phyloP scores from a whole-genome alignment of 2,797 vertebrate species.

The Pogoniulus pusillus region DNA sequence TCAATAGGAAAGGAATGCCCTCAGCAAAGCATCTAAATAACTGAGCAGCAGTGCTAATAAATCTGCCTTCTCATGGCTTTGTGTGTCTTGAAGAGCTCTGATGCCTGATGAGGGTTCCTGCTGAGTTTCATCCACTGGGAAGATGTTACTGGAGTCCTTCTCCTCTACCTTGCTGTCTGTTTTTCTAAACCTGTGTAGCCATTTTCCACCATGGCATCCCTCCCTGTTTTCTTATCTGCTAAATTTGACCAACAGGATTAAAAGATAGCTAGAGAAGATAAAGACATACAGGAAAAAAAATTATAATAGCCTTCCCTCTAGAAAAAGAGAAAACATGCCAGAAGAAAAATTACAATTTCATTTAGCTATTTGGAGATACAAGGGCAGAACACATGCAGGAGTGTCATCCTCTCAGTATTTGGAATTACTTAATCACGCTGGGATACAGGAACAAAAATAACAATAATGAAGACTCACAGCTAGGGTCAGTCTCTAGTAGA shows the following conservation, averaged over 20 bases:
- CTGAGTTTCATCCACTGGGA: background rate
- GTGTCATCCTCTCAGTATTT: conserved; percentile 32
- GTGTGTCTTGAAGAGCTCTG: background rate
- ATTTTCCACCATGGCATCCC: background rate
- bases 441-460: conserved; percentile 46
- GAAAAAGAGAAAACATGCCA: conserved; percentile 9
- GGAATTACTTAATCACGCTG: conserved; percentile 53
- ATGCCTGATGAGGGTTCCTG: background rate
- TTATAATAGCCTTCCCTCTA: background rate
- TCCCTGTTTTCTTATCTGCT: background rate
- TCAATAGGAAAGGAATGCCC: background rate
- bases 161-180: background rate
- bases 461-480: conserved; percentile 1
- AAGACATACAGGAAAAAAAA: conserved; percentile 14
- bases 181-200: background rate
- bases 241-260: conserved; percentile 2
- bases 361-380: conserved; percentile 23
- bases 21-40: background rate
- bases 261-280: conserved; percentile 11
- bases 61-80: background rate
- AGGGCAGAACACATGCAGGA: conserved; percentile 20
- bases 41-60: background rate
- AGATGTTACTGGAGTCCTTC: background rate
- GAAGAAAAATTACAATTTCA: conserved; percentile 9
- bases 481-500: background rate